phyloP scores from a whole-genome alignment of 2,113 vertebrate genomes.

The Andinoacara biseriatus region DNA sequence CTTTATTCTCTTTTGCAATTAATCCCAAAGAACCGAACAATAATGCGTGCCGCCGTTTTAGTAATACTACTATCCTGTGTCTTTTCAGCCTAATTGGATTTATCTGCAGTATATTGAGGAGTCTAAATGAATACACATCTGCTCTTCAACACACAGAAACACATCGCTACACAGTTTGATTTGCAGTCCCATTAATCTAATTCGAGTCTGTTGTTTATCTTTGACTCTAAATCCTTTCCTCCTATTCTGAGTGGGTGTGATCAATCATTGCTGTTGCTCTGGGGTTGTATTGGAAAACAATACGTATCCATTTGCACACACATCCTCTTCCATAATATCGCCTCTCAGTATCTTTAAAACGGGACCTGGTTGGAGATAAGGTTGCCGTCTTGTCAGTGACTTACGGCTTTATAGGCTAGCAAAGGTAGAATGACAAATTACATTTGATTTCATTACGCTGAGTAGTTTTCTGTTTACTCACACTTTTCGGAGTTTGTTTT shows the following conservation, averaged over 20 bases:
- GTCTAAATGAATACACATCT: background rate
- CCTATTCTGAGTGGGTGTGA: background rate
- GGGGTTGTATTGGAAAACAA: constrained; percentile 25
- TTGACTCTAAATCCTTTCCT: background rate
- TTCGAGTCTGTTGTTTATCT: background rate
- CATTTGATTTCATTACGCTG: constrained; percentile 8
- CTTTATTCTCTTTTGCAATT: background rate
- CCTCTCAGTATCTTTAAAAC: background rate
- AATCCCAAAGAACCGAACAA: background rate
- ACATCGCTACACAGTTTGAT: background rate
- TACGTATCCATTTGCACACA: constrained; percentile 8
- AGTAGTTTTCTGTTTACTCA: background rate
- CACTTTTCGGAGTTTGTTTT: background rate
- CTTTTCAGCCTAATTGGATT: background rate
- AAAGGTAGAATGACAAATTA: constrained; percentile 28
- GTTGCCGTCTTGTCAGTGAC: constrained; percentile 25
- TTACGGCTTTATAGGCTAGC: background rate
- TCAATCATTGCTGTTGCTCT: constrained; percentile 11
- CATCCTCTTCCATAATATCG: constrained; percentile 20
- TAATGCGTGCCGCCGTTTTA: background rate
- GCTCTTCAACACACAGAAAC: background rate
- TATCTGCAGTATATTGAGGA: background rate
- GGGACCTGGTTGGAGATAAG: constrained; percentile 1
- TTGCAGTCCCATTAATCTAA: constrained; percentile 9
- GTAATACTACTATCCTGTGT: background rate